Evolutionary conservation across 2,888 invertebrate genomes (phyloP).

Genomic region (Thalpophila matura): DNA sequence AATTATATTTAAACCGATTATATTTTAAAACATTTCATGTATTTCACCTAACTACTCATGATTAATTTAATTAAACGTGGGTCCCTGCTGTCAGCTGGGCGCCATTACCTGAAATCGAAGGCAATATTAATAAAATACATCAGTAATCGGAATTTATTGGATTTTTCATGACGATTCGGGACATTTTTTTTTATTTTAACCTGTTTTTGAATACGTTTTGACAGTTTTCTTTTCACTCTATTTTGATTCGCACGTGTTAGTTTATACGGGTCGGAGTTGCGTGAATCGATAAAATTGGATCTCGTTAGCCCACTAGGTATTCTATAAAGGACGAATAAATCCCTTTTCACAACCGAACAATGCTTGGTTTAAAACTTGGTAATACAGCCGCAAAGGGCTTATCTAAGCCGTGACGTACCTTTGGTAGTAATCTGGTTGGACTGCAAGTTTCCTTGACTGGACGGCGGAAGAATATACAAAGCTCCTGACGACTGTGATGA

Average conservation of each 20-base stretch:
- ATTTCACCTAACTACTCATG: conserved; percentile 57
- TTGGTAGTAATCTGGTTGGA: conserved; percentile 82
- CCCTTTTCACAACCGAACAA: too few species aligned
- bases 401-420: conserved; percentile 71
- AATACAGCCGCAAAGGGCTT: too few species aligned
- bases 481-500: conserved; percentile 79
- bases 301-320: too few species aligned
- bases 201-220: too few species aligned
- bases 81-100: conserved; percentile 76
- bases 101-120: conserved; percentile 78
- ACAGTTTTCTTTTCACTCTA: too few species aligned
- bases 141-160: conserved; percentile 23
- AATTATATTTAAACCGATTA: conserved; percentile 39
- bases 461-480: conserved; percentile 83
- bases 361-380: too few species aligned
- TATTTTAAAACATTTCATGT: conserved; percentile 56
- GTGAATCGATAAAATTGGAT: too few species aligned
- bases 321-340: too few species aligned
- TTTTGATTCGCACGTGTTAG: too few species aligned
- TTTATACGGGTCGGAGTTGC: too few species aligned
- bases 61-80: conserved; percentile 73
- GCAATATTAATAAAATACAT: conserved; percentile 36
- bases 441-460: conserved; percentile 80
- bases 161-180: not conserved
- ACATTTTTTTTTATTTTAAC: too few species aligned